A percentile compares a stretch with the other conserved stretches of the same genome.
phyloP scores from a whole-genome alignment of 2,797 vertebrate genomes.

The Pelobates cultripes region DNA sequence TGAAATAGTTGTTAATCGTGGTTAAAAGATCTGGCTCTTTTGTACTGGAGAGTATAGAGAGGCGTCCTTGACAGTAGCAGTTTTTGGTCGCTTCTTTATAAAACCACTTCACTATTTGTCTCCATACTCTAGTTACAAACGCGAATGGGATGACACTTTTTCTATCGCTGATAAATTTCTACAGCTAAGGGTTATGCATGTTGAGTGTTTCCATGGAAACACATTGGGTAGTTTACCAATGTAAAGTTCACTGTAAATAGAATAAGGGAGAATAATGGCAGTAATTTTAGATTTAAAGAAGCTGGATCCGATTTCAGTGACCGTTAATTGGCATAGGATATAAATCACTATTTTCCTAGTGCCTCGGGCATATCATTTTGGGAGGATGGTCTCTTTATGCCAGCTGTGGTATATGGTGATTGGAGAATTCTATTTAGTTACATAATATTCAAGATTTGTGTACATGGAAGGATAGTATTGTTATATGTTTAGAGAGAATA shows the following conservation, averaged over 20 bases:
- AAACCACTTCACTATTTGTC: background rate
- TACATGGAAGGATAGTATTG: background rate
- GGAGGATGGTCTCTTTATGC: background rate
- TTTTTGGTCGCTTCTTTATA: too few species aligned
- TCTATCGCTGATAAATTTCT: background rate
- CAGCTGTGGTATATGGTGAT: background rate
- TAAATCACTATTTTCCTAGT: background rate
- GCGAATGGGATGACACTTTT: background rate
- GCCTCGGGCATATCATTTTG: background rate
- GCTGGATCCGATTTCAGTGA: background rate
- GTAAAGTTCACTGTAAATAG: background rate
- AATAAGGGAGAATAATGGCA: background rate
- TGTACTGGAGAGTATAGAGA: too few species aligned
- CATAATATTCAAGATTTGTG: background rate
- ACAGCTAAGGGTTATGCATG: background rate
- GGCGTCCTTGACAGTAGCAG: too few species aligned
- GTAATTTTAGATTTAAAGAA: background rate
- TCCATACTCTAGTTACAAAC: background rate
- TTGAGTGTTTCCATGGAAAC: conserved; percentile 20
- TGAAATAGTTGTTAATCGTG: too few species aligned
- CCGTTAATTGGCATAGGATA: background rate
- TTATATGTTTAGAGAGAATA: background rate
- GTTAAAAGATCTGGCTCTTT: too few species aligned
- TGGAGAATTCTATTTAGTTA: background rate
- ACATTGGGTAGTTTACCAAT: conserved; percentile 9